Conservation (phyloP, 2,113 vertebrate species). For the Urocitellus parryii region DNA sequence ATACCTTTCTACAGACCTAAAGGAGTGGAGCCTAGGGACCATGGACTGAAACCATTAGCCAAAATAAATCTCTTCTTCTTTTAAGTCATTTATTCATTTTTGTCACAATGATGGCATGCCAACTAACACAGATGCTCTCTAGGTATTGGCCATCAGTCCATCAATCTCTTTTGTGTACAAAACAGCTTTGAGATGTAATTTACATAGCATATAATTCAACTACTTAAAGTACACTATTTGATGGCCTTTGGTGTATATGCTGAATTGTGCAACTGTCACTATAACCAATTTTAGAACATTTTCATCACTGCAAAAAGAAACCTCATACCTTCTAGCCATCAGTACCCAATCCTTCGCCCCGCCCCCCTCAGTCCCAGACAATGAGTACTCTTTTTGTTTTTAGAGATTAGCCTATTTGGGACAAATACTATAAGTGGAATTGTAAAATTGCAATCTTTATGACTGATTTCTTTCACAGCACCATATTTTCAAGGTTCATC, state of each 20-base stretch:
- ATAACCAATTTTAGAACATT: background rate
- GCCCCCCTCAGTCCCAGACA: background rate
- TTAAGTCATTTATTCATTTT: background rate
- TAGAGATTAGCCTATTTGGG: background rate
- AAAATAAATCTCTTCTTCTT: background rate
- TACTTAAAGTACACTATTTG: background rate
- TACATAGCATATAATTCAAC: background rate
- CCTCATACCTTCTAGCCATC: background rate
- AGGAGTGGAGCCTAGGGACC: too few species aligned
- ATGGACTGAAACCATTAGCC: background rate
- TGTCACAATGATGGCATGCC: too few species aligned
- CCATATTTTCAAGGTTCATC: background rate
- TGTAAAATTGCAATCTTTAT: background rate
- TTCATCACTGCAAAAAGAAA: background rate
- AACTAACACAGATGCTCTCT: background rate
- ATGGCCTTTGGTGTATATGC: background rate
- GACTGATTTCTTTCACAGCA: background rate
- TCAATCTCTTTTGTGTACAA: background rate
- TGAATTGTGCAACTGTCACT: background rate
- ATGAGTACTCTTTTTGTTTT: background rate
- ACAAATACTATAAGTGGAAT: background rate
- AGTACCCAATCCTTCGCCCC: background rate
- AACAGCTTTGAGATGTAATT: background rate
- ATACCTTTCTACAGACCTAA: background rate
- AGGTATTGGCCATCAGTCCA: background rate